phyloP scores from a whole-genome alignment of 2,888 invertebrate genomes.

The Drosophila meridionalis region DNA sequence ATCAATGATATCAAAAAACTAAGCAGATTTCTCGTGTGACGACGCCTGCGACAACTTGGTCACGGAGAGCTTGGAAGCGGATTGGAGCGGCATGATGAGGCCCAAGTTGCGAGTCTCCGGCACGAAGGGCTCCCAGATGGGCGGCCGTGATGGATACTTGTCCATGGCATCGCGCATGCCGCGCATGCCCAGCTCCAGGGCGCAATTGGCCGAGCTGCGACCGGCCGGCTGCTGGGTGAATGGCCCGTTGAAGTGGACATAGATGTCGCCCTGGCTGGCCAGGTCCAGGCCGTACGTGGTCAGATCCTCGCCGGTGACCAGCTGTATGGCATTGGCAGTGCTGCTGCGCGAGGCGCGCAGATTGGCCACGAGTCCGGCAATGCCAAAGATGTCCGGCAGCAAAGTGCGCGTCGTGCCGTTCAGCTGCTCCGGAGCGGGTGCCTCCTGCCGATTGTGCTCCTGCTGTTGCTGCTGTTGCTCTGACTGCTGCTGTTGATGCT shows the following conservation, averaged over 20 bases:
- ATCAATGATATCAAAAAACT: conserved; percentile 34
- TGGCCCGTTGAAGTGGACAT: conserved; percentile 70
- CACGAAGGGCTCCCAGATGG: conserved; percentile 63
- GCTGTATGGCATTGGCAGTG: conserved; percentile 17
- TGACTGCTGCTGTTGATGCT: not conserved
- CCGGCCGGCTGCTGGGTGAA: conserved; percentile 59
- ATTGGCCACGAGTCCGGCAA: conserved; percentile 39
- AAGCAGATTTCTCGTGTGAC: conserved; percentile 20
- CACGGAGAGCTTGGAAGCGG: not conserved
- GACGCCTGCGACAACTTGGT: conserved; percentile 22
- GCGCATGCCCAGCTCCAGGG: conserved; percentile 69
- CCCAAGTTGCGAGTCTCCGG: conserved; percentile 62
- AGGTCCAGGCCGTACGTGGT: conserved; percentile 63
- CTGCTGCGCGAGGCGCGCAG: conserved; percentile 28
- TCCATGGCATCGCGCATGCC: conserved; percentile 62
- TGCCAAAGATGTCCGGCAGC: conserved; percentile 46
- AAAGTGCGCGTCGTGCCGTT: not conserved
- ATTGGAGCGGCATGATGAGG: conserved; percentile 17
- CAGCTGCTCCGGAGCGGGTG: not conserved
- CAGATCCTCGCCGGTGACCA: conserved; percentile 62
- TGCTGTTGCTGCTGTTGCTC: not conserved
- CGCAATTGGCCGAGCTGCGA: conserved; percentile 48
- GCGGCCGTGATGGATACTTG: conserved; percentile 41
- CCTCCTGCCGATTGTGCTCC: not conserved
- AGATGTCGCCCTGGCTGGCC: conserved; percentile 65